These are phyloP conservation scores for honey bee (Apis mellifera) DNA, from an alignment of 1,140 invertebrate genomes.

Conservation along the genomic window Amel_HAv3.1 CM009941.2:11210001-11210500, in stretches of 20 bases:
- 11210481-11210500: constrained; percentile 2
- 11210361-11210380: neutral
- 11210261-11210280: no score
- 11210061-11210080: constrained; percentile 37
- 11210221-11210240: no score
- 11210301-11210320: no score
- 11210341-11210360: no score
- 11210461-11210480: constrained; percentile 28
- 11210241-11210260: no score
- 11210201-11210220: no score
- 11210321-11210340: no score
- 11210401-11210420: neutral
- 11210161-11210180: no score
- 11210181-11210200: no score
- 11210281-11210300: no score
- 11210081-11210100: neutral
- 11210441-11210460: neutral
- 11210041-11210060: constrained; percentile 2
- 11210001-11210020: constrained; percentile 70
- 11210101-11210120: constrained; percentile 3
- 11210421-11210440: neutral
- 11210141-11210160: neutral
- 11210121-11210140: constrained; percentile 13
- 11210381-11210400: neutral
- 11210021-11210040: constrained; percentile 5